A percentile compares a stretch with the other conserved stretches of the same genome.
phyloP scores from a whole-genome alignment of 2,113 vertebrate species.

The Cygnus atratus region DNA sequence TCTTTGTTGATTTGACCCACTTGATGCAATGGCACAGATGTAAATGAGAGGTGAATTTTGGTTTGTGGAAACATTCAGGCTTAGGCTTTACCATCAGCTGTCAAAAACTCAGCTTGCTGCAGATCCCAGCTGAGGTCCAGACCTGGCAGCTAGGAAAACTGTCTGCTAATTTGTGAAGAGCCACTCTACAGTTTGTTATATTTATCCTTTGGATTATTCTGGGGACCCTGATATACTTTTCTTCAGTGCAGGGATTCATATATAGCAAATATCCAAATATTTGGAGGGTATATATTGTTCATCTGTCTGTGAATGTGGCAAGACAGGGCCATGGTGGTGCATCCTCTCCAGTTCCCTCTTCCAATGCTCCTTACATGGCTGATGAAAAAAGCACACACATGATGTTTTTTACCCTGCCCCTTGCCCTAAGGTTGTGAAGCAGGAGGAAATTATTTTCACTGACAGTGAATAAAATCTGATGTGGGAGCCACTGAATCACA shows the following conservation, averaged over 20 bases:
- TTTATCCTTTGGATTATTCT: not conserved
- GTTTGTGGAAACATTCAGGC: not conserved
- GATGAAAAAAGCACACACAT: not conserved
- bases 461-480: not conserved
- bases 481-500: not conserved
- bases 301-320: not conserved
- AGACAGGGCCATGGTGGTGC: not conserved
- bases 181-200: not conserved
- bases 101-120: not conserved
- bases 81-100: not conserved
- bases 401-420: not conserved
- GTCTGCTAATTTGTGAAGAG: not conserved
- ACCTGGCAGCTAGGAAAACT: not conserved
- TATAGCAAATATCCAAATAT: not conserved
- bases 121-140: not conserved
- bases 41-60: not conserved
- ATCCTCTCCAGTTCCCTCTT: not conserved
- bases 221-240: not conserved
- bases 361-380: not conserved
- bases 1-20: not conserved
- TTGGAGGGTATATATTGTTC: not conserved
- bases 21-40: not conserved
- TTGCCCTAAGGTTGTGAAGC: not conserved
- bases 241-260: not conserved
- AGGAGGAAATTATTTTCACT: not conserved